phyloP scores from a whole-genome alignment of 2,888 invertebrate genomes.

The Drosophila yooni region DNA sequence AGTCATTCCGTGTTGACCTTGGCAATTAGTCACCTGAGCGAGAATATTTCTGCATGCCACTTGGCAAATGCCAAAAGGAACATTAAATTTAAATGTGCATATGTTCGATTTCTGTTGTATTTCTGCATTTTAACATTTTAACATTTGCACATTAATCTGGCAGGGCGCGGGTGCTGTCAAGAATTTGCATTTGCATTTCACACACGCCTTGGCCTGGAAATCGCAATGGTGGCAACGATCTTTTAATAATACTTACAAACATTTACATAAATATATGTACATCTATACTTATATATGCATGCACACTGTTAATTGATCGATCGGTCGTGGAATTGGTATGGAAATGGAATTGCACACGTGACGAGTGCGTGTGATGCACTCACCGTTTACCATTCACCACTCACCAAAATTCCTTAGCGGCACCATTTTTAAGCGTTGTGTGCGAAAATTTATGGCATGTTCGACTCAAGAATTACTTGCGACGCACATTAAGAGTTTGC shows the following conservation, averaged over 20 bases:
- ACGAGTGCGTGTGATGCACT: constrained; percentile 62
- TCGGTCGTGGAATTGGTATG: constrained; percentile 61
- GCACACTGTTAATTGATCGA: constrained; percentile 57
- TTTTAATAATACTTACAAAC: constrained; percentile 46
- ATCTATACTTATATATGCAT: constrained; percentile 5
- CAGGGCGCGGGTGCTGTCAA: constrained; percentile 67
- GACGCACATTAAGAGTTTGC: constrained; percentile 60
- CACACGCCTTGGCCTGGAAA: constrained; percentile 78
- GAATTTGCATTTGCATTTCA: constrained; percentile 68
- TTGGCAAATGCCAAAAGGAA: constrained; percentile 40
- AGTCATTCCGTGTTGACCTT: constrained; percentile 40
- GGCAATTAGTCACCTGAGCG: constrained; percentile 63
- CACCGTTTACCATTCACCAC: constrained; percentile 44
- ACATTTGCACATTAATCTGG: constrained; percentile 59
- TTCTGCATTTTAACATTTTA: constrained; percentile 16
- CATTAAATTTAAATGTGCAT: constrained; percentile 41
- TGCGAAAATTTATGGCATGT: constrained; percentile 70
- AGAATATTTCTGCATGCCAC: constrained; percentile 34
- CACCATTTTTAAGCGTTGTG: constrained; percentile 46
- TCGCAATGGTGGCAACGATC: constrained; percentile 67
- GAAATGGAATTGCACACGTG: constrained; percentile 67
- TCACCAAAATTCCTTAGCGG: constrained; percentile 57
- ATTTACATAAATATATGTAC: constrained; percentile 24
- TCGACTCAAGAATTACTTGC: constrained; percentile 43
- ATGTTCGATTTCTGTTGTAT: constrained; percentile 34